Evolutionary conservation across 1,140 invertebrate species (phyloP).

Genomic region (Hormaphis cornu): DNA sequence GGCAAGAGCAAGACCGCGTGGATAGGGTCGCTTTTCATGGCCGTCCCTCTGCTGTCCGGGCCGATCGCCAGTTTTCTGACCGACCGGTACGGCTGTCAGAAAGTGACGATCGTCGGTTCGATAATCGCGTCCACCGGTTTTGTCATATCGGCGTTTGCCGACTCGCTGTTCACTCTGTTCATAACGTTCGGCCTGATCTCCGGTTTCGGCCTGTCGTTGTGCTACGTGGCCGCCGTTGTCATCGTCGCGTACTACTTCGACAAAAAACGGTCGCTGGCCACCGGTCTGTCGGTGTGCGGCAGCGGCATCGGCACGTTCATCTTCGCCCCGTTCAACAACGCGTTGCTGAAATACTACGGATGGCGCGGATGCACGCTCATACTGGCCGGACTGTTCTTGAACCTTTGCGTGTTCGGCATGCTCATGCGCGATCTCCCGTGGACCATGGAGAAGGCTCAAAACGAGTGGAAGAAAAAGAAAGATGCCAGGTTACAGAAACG

Average conservation of each 20-base stretch:
- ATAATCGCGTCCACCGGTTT: slow-evolving; percentile 69
- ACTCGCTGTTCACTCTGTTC: slow-evolving; percentile 66
- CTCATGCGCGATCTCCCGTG: slow-evolving; percentile 79
- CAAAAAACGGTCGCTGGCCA: slow-evolving; percentile 79
- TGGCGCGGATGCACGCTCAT: slow-evolving; percentile 81
- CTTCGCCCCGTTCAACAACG: slow-evolving; percentile 70
- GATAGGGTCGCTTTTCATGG: slow-evolving; percentile 82
- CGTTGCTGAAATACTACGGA: slow-evolving; percentile 63
- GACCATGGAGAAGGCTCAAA: slow-evolving; percentile 54
- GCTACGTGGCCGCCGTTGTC: slow-evolving; percentile 83
- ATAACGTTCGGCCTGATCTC: slow-evolving; percentile 78
- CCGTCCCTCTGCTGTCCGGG: slow-evolving; percentile 78
- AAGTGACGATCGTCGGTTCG: slow-evolving; percentile 37
- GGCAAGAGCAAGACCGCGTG: slow-evolving; percentile 65
- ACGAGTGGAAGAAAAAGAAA: slow-evolving; percentile 52
- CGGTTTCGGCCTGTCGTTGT: slow-evolving; percentile 73
- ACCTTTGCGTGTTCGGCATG: slow-evolving; percentile 78
- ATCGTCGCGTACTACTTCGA: slow-evolving; percentile 95
- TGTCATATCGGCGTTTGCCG: slow-evolving; percentile 62
- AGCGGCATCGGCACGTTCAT: slow-evolving; percentile 78
- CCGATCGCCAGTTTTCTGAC: slow-evolving; percentile 81
- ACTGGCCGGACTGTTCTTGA: slow-evolving; percentile 71
- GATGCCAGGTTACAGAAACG: slow-evolving; percentile 34
- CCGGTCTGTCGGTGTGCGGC: slow-evolving; percentile 82
- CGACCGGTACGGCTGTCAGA: slow-evolving; percentile 50